Evolutionary conservation across 1,140 invertebrate genomes (phyloP), one percentile per base, ranked within the genome.

Genomic region (Drosophila nebulosa): DNA sequence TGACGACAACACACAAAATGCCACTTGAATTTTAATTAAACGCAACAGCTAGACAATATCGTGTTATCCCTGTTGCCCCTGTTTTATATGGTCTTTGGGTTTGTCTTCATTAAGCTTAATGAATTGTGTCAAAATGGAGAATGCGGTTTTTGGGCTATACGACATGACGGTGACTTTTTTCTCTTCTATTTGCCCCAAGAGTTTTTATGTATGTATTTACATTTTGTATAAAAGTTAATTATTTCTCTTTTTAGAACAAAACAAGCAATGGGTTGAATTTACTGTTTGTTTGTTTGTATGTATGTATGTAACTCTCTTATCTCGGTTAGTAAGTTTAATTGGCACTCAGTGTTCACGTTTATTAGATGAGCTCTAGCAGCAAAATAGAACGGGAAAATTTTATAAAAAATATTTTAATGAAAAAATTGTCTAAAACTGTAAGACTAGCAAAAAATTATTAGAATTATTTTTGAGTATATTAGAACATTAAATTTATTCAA

Each of bases 11-110:
- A 88, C 69, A 86, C 83, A 88, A 86, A 86, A 85, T 85, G 81
- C 81, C 78, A 83, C 83, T 88, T 88, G 83, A 88, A 88, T 88
- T 88, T 88, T 88, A 88, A 88, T 88, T 88, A 88, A 88, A 88
- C 78, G 83, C 83, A 88, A 88, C 83, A 88, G 83, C 78, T 86
- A 81, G 70, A 22, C 51, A 30, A 50, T 30, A 32, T 60, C 30
- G 53, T 58, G 59, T 16, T 58, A 3, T 61, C 30, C 16, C 36
- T 16, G 1, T 71, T 51, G 53, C 59, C 57, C 39, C 39, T 42
- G 39, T 42, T 12, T 36, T 39, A 57, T 68, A 63, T 55, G 26
- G 4, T 55, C n/a, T 32, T 21, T 55, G 26, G 12, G n/a, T 52
- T 35, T 30, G 78, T 86, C 78, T 86, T 86, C 83, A 86, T 86